Conservation (phyloP, 2,797 vertebrate genomes). For the Mormyrops attenuatus region DNA sequence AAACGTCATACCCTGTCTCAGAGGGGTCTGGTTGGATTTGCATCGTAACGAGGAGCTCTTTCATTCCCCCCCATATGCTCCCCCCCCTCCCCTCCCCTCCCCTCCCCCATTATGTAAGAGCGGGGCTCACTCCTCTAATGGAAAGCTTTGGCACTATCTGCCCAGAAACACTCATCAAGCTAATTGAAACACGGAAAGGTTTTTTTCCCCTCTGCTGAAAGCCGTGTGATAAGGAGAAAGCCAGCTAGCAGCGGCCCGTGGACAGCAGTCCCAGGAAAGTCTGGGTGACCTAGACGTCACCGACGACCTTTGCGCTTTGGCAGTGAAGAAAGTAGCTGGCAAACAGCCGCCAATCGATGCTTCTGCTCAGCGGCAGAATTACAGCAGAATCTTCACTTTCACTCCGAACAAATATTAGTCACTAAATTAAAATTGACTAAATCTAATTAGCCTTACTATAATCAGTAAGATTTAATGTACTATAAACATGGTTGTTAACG, state of each 20-base stretch:
- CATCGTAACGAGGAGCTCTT: background rate
- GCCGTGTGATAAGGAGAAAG: conserved; percentile 5
- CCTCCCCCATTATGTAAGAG: background rate
- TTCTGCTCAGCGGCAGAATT: background rate
- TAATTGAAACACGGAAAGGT: conserved; percentile 23
- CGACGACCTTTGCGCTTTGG: conserved; percentile 34
- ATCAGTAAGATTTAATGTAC: conserved; percentile 1
- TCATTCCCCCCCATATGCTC: conserved; percentile 20
- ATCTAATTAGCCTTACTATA: background rate
- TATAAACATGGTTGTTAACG: conserved; percentile 4
- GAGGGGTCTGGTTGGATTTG: conserved; percentile 5
- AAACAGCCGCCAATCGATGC: conserved; percentile 32
- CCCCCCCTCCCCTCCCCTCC: no score
- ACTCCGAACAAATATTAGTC: background rate
- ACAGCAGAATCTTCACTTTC: background rate
- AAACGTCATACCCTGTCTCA: background rate
- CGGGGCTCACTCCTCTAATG: conserved; percentile 7
- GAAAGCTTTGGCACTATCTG: background rate
- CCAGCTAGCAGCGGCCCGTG: background rate
- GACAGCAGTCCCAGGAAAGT: background rate
- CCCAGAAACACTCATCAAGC: conserved; percentile 21
- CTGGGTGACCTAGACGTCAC: conserved; percentile 40
- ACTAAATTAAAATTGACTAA: conserved; percentile 10
- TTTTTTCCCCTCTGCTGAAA: conserved; percentile 13
- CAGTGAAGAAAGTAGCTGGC: conserved; percentile 29